Percentiles rank a stretch among this genome's conserved stretches.
phyloP scores from a whole-genome alignment of 2,113 vertebrate genomes.

The Spea bombifrons region DNA sequence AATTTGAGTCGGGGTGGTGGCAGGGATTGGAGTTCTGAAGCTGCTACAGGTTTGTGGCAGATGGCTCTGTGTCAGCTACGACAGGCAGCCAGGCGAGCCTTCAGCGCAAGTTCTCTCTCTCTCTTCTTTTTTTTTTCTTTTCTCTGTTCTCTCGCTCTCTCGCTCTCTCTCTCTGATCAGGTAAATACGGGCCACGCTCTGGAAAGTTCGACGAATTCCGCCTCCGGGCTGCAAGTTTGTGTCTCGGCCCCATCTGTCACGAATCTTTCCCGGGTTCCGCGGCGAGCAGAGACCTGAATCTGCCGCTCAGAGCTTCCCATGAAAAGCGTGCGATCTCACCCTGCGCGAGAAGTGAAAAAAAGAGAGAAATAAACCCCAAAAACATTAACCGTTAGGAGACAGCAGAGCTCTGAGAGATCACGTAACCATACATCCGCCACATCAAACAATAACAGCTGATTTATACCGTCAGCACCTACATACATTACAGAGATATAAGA shows the following conservation, averaged over 20 bases:
- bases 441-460: neutral
- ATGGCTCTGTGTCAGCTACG: constrained; percentile 96
- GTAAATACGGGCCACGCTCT: constrained; percentile 91
- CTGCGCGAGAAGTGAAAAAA: constrained; percentile 60
- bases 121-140: constrained; percentile 60
- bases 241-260: constrained; percentile 95
- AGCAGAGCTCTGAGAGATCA: neutral
- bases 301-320: constrained; percentile 76
- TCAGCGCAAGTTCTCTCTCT: constrained; percentile 85
- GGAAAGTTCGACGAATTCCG: constrained; percentile 87
- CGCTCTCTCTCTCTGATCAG: constrained; percentile 84
- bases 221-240: constrained; percentile 91
- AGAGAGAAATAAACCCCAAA: constrained; percentile 21
- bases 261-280: constrained; percentile 82
- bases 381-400: constrained; percentile 50
- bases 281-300: constrained; percentile 84
- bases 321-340: constrained; percentile 79
- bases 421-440: neutral
- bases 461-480: neutral
- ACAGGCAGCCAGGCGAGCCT: constrained; percentile 88
- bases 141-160: too few relatives aligned
- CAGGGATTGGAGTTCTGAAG: constrained; percentile 79
- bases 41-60: constrained; percentile 96
- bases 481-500: neutral
- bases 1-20: constrained; percentile 82